Evolutionary conservation across 2,888 invertebrate genomes (phyloP), one percentile per base, ranked within the genome.

Genomic region (Ectobius pallidus): DNA sequence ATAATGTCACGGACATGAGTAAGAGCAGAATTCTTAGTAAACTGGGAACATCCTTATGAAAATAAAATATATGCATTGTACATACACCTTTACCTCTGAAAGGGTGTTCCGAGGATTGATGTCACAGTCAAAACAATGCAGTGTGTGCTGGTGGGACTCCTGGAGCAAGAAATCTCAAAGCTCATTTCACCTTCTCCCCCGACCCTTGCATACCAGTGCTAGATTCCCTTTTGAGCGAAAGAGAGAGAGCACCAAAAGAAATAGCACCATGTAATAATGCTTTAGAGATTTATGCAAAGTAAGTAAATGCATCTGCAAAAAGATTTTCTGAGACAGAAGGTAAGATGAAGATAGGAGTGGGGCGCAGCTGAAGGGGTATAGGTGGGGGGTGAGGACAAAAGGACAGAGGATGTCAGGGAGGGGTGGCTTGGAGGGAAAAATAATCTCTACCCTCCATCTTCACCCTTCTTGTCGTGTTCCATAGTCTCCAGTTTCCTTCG

Each of bases 261-360:
- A 65, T 55, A 72, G 58, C 55, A 49, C 68, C 72, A 72, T 70
- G 70, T 73, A 73, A 73, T 73, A 73, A 75, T 70, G 70, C 70
- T 75, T 46, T 34, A 61, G 68, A 75, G 74, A 75, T 75, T 75
- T 75, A 74, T 75, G 74, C 71, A 55, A 71, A 73, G 69, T 65
- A 70, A 74, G 75, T 74, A 73, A 74, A 74, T 68, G 74, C 71
- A 73, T 71, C 65, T 73, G 30, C 52, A 70, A 58, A 73, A 70
- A 70, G 70, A 73, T 70, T 70, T 61, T 27, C 34, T 22, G 71
- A 67, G 72, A 72, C 69, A 67, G 72, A 72, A 55, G 63, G 52
- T 58, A 44, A 74, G 72, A 72, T 69, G 71, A 69, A 74, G 63
- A 68, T 62, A 42, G 68, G 71, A 42, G n/a, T n/a, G n/a, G n/a